Base-by-base conservation (phyloP, 2,113 vertebrate genomes). In the Felis chaus region DNA sequence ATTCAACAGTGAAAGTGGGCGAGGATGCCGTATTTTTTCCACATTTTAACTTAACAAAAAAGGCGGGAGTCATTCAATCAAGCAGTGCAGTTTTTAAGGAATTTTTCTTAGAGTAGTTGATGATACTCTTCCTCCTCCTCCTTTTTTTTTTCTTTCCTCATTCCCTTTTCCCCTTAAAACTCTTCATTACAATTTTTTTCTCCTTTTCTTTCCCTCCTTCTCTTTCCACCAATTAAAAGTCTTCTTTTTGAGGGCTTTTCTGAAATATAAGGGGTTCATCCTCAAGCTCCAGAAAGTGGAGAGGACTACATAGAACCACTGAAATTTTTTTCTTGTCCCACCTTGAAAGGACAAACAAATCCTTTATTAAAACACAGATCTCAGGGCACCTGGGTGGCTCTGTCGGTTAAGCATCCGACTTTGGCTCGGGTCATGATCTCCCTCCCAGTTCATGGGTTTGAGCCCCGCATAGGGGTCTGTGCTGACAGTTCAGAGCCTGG, bases 1-100 rank as follows among this genome's bases (percentile, higher is more conserved):
- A 96, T 95, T 98, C 97, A 97, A 36, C 89, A 91, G 68, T 97
- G 97, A 55, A 92, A 68, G 57, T 61, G 91, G 96, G 96, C 98
- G 98, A 93, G 69, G 97, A 55, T 18, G 1, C 82, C 94, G 99
- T 97, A 98, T 73, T 97, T 98, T 99, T 99, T 98, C 98, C 98
- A 98, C 71, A 93, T 97, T 98, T 98, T 92, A 97, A 50, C 83
- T 97, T 68, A 71, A 87, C 94, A 82, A 31, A 71, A 57, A 31
- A 83, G 89, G 85, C 41, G 96, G 21, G 16, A n/a, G 16, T 65
- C 83, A 61, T 39, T 96, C 83, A 87, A 36, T 96, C 79, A 97
- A 68, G 68, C 15, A 84, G 78, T 83, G 18, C n/a, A 41, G 29
- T 50, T 96, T 91, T 97, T 79, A 41, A 98, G 95, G 61, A 15